Conservation (phyloP, 2,797 vertebrate species). For the Diplodus sargus region DNA sequence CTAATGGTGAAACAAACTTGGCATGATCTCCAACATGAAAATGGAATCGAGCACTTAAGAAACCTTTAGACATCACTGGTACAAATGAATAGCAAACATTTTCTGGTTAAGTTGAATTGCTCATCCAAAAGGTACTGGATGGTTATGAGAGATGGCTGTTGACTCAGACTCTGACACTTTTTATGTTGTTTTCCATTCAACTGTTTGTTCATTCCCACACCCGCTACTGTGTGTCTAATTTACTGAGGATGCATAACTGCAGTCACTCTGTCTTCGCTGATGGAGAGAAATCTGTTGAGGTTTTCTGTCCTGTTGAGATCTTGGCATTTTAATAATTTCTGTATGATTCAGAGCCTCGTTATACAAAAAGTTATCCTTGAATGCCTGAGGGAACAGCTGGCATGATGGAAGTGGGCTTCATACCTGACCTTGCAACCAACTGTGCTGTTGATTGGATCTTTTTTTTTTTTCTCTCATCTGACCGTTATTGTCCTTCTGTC, state of each 20-base stretch:
- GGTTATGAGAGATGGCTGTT: conserved; percentile 40
- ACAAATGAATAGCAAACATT: conserved; percentile 2
- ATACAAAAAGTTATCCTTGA: conserved; percentile 56
- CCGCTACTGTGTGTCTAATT: conserved; percentile 49
- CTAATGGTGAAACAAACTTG: neutral
- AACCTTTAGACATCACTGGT: neutral
- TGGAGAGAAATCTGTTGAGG: conserved; percentile 46
- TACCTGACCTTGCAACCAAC: conserved; percentile 60
- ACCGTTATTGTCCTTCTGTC: conserved; percentile 66
- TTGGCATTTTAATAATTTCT: conserved; percentile 64
- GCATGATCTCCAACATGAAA: neutral
- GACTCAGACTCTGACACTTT: conserved; percentile 27
- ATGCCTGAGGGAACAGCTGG: conserved; percentile 57
- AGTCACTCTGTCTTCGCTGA: conserved; percentile 36
- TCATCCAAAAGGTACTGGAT: neutral
- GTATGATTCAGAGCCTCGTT: conserved; percentile 62
- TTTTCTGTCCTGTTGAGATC: conserved; percentile 47
- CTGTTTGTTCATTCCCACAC: conserved; percentile 39
- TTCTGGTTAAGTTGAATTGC: conserved; percentile 3
- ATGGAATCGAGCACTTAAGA: neutral
- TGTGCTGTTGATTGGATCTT: conserved; percentile 61
- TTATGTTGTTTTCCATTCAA: conserved; percentile 43
- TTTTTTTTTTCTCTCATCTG: conserved; percentile 25
- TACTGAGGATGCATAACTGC: conserved; percentile 24
- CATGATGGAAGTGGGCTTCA: conserved; percentile 44